Percentiles rank a stretch among this genome's conserved stretches.
Evolutionary conservation across 2,797 vertebrate species (phyloP).

Genomic region (Netta rufina): DNA sequence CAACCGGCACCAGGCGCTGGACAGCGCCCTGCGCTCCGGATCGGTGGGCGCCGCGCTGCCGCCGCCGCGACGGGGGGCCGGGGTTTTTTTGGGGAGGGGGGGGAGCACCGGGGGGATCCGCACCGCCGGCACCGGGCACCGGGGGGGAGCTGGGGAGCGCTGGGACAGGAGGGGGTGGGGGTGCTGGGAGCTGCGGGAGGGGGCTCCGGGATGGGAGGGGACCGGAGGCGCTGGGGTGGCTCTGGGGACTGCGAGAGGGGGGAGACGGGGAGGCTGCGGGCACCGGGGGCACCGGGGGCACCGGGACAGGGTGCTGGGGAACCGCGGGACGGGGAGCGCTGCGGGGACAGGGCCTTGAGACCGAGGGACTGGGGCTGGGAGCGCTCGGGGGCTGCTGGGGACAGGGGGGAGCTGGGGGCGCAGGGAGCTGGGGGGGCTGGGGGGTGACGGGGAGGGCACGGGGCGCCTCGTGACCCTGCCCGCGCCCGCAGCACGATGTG

Average conservation of each 20-base stretch:
- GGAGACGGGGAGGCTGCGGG: not conserved
- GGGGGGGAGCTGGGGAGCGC: not conserved
- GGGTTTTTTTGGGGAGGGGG: not conserved
- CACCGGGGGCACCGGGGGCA: too few species aligned
- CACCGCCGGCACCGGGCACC: not conserved
- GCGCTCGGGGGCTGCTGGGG: not conserved
- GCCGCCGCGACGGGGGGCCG: not conserved
- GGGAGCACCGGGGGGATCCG: not conserved
- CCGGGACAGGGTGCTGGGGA: not conserved
- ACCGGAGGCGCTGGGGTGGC: not conserved
- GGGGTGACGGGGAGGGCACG: too few species aligned
- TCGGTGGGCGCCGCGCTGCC: conserved; percentile 76
- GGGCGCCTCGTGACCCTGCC: not conserved
- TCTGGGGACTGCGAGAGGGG: not conserved
- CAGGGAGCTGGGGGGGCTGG: not conserved
- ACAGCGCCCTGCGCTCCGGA: conserved; percentile 87
- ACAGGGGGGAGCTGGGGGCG: too few species aligned
- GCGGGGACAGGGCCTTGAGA: not conserved
- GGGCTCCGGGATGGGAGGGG: not conserved
- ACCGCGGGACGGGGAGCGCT: not conserved
- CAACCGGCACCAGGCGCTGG: conserved; percentile 91
- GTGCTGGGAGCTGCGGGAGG: not conserved
- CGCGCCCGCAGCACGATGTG: conserved; percentile 82
- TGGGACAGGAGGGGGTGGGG: not conserved
- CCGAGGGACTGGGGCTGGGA: not conserved